phyloP scores from a whole-genome alignment of 2,113 vertebrate species.

The Progne subis region DNA sequence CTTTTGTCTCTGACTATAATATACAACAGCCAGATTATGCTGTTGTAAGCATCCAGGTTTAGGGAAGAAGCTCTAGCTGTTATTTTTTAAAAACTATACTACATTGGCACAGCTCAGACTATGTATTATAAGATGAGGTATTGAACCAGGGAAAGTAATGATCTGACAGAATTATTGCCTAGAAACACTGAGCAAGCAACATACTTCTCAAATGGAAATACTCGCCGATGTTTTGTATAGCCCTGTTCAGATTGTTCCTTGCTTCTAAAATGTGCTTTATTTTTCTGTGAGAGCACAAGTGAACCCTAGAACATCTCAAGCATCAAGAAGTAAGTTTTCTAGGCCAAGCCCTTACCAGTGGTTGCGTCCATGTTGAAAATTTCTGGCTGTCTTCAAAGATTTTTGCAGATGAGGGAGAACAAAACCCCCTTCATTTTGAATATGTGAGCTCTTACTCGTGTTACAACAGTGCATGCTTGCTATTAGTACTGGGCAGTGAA shows the following conservation, averaged over 20 bases:
- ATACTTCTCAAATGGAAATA: background rate
- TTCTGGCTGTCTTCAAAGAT: background rate
- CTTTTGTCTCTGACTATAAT: background rate
- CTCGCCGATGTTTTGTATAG: accelerated
- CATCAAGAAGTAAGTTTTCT: background rate
- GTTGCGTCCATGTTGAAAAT: background rate
- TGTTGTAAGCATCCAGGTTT: background rate
- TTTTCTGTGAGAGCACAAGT: background rate
- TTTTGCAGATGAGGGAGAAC: background rate
- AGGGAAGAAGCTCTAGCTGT: background rate
- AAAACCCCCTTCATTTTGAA: background rate
- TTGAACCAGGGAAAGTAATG: background rate
- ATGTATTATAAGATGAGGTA: background rate
- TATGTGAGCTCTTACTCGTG: background rate
- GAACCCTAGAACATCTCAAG: background rate
- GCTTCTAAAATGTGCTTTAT: background rate
- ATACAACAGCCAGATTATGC: background rate
- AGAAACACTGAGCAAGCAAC: background rate
- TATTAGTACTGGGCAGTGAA: background rate
- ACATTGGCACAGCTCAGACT: background rate
- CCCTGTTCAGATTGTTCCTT: background rate
- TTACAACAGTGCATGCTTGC: background rate
- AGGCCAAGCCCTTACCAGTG: background rate
- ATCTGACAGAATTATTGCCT: background rate
- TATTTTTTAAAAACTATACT: background rate